Base-by-base conservation (phyloP, 2,797 vertebrate genomes). In the Pteronotus mesoamericanus region DNA sequence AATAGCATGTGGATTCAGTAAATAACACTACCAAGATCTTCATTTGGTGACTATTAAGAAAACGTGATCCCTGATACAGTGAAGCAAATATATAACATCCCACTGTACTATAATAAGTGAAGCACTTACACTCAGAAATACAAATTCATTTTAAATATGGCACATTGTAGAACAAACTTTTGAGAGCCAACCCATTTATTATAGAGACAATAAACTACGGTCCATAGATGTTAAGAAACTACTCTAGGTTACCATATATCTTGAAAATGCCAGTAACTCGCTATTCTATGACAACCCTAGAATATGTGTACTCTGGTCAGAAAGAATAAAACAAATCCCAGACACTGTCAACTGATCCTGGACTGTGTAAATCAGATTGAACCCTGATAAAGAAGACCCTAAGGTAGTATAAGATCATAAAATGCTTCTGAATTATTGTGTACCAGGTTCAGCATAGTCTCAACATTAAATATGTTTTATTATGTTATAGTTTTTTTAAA, bases 91-190 rank as follows among this genome's bases (percentile, higher is more conserved):
- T 22, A 11, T 32, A 39, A 21, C 7, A 26, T 74, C 61, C 11
- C 37, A 55, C 15, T 59, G 10, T 55, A 59, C 8, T 68, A 1
- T 66, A 72, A 59, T 12, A 22, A 92, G 24, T 46, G 5, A 21
- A 2, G 8, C 10, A 59, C 74, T 79, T 94, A 75, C 91, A 89
- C 64, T 94, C 64, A 86, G 51, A 97, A 87, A 88, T 44, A 84
- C 18, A 66, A 79, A 80, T 9, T 88, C 7, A 16, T 91, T 74
- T 84, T 82, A 94, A 86, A 77, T 80, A 55, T 42, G 19, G 78
- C 44, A 57, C 4, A 44, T 22, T 79, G 32, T 51, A 92, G 42
- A 84, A 72, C 9, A 68, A 84, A 89, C 19, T n/a, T 90, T 55
- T 79, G 72, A 86, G 29, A 86, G 46, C 19, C 61, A 92, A 85